These are phyloP conservation scores for Drosophila greeni DNA, from an alignment of 2,888 invertebrate genomes.

Conservation along the genomic window DNA sequence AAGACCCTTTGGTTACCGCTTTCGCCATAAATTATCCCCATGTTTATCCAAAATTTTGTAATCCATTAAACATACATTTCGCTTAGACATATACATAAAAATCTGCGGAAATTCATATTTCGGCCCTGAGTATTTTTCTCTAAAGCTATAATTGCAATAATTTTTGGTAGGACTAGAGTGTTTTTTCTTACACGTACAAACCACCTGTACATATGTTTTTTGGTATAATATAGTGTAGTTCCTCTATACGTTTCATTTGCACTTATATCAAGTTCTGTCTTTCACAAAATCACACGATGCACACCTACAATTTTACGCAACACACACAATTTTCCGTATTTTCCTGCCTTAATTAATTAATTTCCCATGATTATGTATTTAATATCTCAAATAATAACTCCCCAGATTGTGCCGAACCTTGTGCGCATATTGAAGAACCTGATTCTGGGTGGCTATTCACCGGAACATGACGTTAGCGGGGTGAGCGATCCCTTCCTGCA, in stretches of 20 bases:
- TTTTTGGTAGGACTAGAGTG: slow-evolving; percentile 20
- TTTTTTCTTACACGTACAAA: slow-evolving; percentile 8
- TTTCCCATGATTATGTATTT: not conserved
- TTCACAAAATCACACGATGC: slow-evolving; percentile 8
- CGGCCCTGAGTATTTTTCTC: slow-evolving; percentile 5
- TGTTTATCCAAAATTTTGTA: slow-evolving; percentile 8
- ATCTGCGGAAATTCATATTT: slow-evolving; percentile 1
- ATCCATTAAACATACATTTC: slow-evolving; percentile 17
- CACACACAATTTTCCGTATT: slow-evolving; percentile 26
- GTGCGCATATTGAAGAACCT: slow-evolving; percentile 99
- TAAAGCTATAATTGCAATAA: not conserved
- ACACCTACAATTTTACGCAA: slow-evolving; percentile 15
- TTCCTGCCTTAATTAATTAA: not conserved
- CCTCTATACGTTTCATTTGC: slow-evolving; percentile 22
- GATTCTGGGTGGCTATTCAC: slow-evolving; percentile 98
- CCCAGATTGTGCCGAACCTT: slow-evolving; percentile 97
- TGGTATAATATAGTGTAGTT: slow-evolving; percentile 31
- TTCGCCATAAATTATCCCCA: not conserved
- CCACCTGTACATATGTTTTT: slow-evolving; percentile 27
- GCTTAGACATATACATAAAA: slow-evolving; percentile 32
- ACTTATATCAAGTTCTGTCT: slow-evolving; percentile 8
- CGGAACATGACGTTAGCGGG: slow-evolving; percentile 99
- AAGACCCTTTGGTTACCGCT: not conserved
- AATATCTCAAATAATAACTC: not conserved
- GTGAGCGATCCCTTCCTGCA: slow-evolving; percentile 99